These are phyloP conservation scores for Diorhabda sublineata DNA, from an alignment of 1,140 invertebrate species.

Conservation along the genomic window DNA sequence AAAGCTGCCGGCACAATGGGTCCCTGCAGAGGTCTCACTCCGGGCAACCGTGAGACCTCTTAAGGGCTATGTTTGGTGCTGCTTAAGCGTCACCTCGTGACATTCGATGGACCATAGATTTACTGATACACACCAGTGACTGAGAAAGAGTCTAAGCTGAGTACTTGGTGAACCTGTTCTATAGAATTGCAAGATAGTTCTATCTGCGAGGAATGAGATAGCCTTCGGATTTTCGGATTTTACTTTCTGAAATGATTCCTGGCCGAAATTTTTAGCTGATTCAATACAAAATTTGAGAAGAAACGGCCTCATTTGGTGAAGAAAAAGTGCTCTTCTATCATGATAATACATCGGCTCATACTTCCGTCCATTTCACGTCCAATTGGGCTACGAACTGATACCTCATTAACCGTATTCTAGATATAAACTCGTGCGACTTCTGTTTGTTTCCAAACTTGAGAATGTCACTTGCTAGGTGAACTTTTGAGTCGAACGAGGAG, in stretches of 20 bases:
- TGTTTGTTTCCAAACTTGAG: background rate
- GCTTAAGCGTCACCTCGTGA: background rate
- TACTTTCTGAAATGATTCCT: background rate
- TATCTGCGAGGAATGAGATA: too few species aligned
- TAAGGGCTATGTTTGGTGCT: background rate
- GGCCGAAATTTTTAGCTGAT: background rate
- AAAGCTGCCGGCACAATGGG: background rate
- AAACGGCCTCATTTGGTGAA: background rate
- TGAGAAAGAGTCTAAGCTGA: too few species aligned
- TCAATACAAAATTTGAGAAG: background rate
- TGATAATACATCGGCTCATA: background rate
- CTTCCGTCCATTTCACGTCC: background rate
- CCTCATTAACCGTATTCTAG: background rate
- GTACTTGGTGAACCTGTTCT: too few species aligned
- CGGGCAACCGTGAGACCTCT: background rate
- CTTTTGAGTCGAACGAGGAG: background rate
- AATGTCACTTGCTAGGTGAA: background rate
- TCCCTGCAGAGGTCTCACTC: background rate
- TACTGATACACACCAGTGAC: too few species aligned
- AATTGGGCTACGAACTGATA: background rate
- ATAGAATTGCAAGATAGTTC: too few species aligned
- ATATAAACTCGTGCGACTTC: background rate
- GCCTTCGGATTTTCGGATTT: background rate
- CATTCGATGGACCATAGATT: too few species aligned
- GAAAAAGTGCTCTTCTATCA: background rate